Percentiles rank a stretch among this genome's conserved stretches.
phyloP scores from a whole-genome alignment of 1,140 invertebrate genomes.

The Lethrus apterus region DNA sequence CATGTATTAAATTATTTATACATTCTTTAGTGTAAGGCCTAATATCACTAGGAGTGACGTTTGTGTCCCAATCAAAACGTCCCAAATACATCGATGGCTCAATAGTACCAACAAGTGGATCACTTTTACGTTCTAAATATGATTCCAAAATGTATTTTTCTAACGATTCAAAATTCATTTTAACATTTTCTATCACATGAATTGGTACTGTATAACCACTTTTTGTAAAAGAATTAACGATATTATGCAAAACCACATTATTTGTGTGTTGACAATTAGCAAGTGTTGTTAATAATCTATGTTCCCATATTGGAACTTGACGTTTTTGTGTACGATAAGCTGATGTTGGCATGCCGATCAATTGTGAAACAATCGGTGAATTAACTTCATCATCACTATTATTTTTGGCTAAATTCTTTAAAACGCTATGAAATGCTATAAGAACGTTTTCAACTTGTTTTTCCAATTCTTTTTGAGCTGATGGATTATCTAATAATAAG shows the following conservation, averaged over 20 bases:
- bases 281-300: conserved; percentile 74
- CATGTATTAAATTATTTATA: conserved; percentile 82
- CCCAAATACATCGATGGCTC: conserved; percentile 93
- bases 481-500: conserved; percentile 54
- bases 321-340: conserved; percentile 25
- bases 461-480: conserved; percentile 58
- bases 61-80: conserved; percentile 76
- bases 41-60: conserved; percentile 65
- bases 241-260: conserved; percentile 61
- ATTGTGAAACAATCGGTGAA: conserved; percentile 52
- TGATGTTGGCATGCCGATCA: conserved; percentile 54
- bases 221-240: conserved; percentile 55
- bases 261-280: conserved; percentile 85
- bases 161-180: conserved; percentile 52
- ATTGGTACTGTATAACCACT: conserved; percentile 65
- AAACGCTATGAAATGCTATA: conserved; percentile 54
- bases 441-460: conserved; percentile 66
- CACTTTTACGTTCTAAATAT: conserved; percentile 88
- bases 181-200: conserved; percentile 50
- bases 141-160: conserved; percentile 67
- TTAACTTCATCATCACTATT: conserved; percentile 50
- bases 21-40: conserved; percentile 89
- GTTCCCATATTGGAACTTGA: conserved; percentile 58
- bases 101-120: conserved; percentile 87
- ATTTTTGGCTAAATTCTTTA: conserved; percentile 53